A percentile compares a stretch with the other conserved stretches of the same genome.
These are phyloP conservation scores for Beris chalybata DNA, from an alignment of 2,888 invertebrate species.

Conservation along the genomic window DNA sequence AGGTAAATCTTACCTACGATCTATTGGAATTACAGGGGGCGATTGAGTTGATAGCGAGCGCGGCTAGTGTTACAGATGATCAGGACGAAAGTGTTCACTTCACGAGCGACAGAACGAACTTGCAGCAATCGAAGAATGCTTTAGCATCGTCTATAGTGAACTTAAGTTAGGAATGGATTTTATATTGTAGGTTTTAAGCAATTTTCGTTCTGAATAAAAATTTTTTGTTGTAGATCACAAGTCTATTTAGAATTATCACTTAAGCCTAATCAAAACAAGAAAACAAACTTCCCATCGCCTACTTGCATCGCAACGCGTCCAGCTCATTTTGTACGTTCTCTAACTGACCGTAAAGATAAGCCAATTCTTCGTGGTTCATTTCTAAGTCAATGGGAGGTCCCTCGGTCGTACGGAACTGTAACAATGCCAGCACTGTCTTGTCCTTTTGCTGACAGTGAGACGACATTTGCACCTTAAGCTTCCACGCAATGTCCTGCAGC, in stretches of 20 bases:
- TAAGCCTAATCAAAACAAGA: no score
- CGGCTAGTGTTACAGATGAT: slow-evolving; percentile 59
- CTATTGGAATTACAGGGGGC: slow-evolving; percentile 70
- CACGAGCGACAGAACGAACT: slow-evolving; percentile 39
- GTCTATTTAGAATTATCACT: neutral
- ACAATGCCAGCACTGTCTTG: slow-evolving; percentile 56
- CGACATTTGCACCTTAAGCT: slow-evolving; percentile 60
- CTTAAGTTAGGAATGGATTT: neutral
- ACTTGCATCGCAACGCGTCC: slow-evolving; percentile 47
- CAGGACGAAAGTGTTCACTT: slow-evolving; percentile 40
- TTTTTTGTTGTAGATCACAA: neutral
- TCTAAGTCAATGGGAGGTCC: slow-evolving; percentile 58
- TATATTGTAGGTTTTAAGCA: neutral
- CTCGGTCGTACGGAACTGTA: slow-evolving; percentile 55
- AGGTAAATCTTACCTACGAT: slow-evolving; percentile 67
- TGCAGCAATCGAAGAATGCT: slow-evolving; percentile 49
- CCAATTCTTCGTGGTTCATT: slow-evolving; percentile 59
- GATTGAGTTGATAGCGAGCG: slow-evolving; percentile 67
- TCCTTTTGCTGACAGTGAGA: slow-evolving; percentile 57
- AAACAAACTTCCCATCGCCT: no score
- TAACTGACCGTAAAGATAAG: slow-evolving; percentile 59
- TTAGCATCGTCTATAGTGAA: slow-evolving; percentile 42
- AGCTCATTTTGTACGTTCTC: slow-evolving; percentile 59
- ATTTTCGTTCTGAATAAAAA: neutral
- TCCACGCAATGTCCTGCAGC: slow-evolving; percentile 61